Percentiles rank a stretch among this genome's conserved stretches.
Evolutionary conservation across 2,113 vertebrate species (phyloP).

Genomic region (Istiophorus platypterus): DNA sequence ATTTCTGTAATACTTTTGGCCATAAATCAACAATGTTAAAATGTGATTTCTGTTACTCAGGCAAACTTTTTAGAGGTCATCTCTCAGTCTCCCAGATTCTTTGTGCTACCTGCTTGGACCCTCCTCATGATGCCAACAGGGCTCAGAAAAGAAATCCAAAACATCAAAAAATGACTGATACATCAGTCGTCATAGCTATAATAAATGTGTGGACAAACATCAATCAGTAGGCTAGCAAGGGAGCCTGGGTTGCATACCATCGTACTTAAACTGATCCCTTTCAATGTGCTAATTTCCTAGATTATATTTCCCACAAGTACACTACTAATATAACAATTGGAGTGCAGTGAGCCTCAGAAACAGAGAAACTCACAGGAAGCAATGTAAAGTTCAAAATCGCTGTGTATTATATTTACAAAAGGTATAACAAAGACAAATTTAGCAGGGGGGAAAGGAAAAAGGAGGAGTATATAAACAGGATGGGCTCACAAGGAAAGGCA

Average conservation of each 20-base stretch:
- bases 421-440: too few relatives aligned
- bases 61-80: neutral
- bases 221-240: neutral
- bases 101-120: neutral
- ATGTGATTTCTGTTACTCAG: conserved; percentile 22
- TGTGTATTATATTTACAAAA: too few relatives aligned
- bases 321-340: too few relatives aligned
- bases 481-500: too few relatives aligned
- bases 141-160: neutral
- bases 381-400: too few relatives aligned
- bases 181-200: neutral
- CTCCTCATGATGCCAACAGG: neutral
- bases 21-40: conserved; percentile 28
- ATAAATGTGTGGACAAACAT: neutral
- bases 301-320: neutral
- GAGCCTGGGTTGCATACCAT: neutral
- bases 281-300: neutral
- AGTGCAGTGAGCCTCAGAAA: too few relatives aligned
- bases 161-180: neutral
- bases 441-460: too few relatives aligned
- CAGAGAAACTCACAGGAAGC: too few relatives aligned
- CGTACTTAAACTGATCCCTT: neutral
- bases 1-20: conserved; percentile 51
- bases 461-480: too few relatives aligned
- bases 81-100: neutral